phyloP scores from a whole-genome alignment of 2,113 vertebrate species.

The Fukomys damarensis region DNA sequence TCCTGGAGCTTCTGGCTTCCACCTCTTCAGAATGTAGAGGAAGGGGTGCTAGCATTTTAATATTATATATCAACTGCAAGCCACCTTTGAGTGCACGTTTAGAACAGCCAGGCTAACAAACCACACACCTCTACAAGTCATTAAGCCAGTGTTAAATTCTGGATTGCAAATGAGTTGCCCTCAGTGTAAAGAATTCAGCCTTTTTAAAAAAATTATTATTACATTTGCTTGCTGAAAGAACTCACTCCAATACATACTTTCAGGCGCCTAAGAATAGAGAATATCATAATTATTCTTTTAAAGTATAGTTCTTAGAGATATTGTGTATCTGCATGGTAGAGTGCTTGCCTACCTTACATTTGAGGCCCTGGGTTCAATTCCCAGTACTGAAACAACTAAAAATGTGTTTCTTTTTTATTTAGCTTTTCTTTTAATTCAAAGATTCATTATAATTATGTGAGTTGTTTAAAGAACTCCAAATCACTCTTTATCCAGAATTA shows the following conservation, averaged over 20 bases:
- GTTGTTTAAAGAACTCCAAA: constrained; percentile 9
- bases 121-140: neutral
- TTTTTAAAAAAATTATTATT: constrained; percentile 31
- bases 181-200: neutral
- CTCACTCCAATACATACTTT: neutral
- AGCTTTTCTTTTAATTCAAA: constrained; percentile 45
- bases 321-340: neutral
- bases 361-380: neutral
- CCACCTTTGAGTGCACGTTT: neutral
- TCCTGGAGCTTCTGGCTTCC: neutral
- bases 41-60: neutral
- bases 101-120: neutral
- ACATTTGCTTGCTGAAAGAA: neutral
- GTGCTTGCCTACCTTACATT: neutral
- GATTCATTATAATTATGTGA: neutral
- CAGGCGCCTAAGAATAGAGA: neutral
- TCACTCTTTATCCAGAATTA: neutral
- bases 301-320: neutral
- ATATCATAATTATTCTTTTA: neutral
- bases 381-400: neutral
- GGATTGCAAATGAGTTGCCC: neutral
- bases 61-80: neutral
- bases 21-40: neutral
- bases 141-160: neutral
- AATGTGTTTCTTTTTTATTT: neutral